These are phyloP conservation scores for Amblyopsis hoosieri DNA, from an alignment of 2,797 vertebrate genomes.

Conservation along the genomic window DNA sequence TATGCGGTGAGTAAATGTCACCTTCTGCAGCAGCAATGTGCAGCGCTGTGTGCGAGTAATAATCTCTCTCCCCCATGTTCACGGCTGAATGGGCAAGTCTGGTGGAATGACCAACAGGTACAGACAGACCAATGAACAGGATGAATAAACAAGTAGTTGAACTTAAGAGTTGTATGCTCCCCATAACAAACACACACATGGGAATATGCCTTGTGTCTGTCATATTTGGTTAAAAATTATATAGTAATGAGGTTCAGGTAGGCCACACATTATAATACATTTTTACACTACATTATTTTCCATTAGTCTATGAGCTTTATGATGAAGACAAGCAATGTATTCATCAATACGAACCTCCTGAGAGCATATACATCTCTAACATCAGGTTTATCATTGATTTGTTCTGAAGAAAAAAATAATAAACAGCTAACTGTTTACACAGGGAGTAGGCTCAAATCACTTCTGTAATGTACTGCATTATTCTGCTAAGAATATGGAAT, in stretches of 20 bases:
- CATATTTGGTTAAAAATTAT: too few species aligned
- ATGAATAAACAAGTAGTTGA: slow-evolving; percentile 13
- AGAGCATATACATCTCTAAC: slow-evolving; percentile 86
- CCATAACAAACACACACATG: slow-evolving; percentile 2
- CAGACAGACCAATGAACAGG: not conserved
- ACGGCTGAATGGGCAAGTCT: slow-evolving; percentile 93
- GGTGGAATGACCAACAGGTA: slow-evolving; percentile 8
- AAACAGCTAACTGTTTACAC: too few species aligned
- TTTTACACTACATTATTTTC: not conserved
- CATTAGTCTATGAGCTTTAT: slow-evolving; percentile 2
- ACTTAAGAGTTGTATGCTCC: slow-evolving; percentile 7
- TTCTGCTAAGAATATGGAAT: not conserved
- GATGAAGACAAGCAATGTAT: slow-evolving; percentile 8
- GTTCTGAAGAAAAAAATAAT: slow-evolving; percentile 68
- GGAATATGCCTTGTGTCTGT: too few species aligned
- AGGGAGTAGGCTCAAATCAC: not conserved
- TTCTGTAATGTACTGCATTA: not conserved
- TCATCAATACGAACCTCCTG: slow-evolving; percentile 75
- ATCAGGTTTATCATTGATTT: slow-evolving; percentile 88
- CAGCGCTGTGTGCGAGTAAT: slow-evolving; percentile 91
- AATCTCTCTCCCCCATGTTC: slow-evolving; percentile 94
- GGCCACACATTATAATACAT: too few species aligned
- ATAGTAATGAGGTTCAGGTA: too few species aligned
- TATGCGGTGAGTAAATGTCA: slow-evolving; percentile 52
- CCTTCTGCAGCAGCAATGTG: slow-evolving; percentile 94